Evolutionary conservation across 2,113 vertebrate species (phyloP).

Genomic region (Menidia beryllina): DNA sequence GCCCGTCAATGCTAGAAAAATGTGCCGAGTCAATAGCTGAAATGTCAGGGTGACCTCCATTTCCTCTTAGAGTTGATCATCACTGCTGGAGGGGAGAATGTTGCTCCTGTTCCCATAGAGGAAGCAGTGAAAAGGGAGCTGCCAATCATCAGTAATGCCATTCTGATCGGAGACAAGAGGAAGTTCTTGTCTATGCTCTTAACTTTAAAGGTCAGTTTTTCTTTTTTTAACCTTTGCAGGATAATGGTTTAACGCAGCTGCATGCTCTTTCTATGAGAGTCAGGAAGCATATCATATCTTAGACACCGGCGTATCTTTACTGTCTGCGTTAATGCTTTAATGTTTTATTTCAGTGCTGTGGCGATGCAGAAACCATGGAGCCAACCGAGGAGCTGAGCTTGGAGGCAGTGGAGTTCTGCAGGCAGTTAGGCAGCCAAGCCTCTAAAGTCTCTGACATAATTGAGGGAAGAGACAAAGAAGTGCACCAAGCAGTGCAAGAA

Average conservation of each 20-base stretch:
- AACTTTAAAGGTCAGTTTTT: constrained; percentile 85
- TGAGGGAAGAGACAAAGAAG: constrained; percentile 68
- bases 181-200: constrained; percentile 91
- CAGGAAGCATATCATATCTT: neutral
- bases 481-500: constrained; percentile 84
- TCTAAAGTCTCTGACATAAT: constrained; percentile 85
- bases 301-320: neutral
- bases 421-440: constrained; percentile 83
- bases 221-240: no score
- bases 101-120: constrained; percentile 87
- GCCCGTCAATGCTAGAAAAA: no score
- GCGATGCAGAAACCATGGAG: constrained; percentile 85
- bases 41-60: constrained; percentile 29
- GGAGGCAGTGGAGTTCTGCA: constrained; percentile 86
- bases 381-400: constrained; percentile 84
- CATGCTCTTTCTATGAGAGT: neutral
- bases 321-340: neutral
- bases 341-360: constrained; percentile 73
- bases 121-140: constrained; percentile 87
- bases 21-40: no score
- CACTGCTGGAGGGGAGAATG: constrained; percentile 89
- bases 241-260: neutral
- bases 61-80: constrained; percentile 85
- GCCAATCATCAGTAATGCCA: constrained; percentile 87
- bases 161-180: constrained; percentile 88